These are phyloP conservation scores for Collichthys lucidus DNA, from an alignment of 2,113 vertebrate genomes.

Conservation along the genomic window DNA sequence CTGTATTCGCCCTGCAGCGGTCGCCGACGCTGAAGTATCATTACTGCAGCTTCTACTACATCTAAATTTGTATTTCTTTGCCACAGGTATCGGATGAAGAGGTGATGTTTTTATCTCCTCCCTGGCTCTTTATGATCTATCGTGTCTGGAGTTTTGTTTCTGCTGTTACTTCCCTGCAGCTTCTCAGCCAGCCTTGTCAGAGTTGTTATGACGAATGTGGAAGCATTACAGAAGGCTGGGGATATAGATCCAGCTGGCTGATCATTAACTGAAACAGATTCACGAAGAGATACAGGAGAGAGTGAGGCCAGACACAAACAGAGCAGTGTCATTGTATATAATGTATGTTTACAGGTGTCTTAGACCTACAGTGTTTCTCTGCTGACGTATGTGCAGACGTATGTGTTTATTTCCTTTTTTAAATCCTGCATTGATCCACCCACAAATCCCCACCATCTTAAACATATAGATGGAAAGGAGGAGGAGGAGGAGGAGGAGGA, in stretches of 20 bases:
- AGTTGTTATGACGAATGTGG: constrained; percentile 48
- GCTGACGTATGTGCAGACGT: constrained; percentile 2
- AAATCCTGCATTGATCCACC: constrained; percentile 43
- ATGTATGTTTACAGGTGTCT: background rate
- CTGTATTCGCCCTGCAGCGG: constrained; percentile 14
- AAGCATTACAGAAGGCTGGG: constrained; percentile 24
- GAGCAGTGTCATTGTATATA: background rate
- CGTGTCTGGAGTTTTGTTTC: constrained; percentile 48
- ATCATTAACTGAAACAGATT: constrained; percentile 48
- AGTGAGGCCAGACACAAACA: background rate
- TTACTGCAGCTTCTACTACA: background rate
- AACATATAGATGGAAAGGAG: constrained; percentile 40
- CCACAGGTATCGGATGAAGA: constrained; percentile 27
- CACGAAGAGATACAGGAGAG: constrained; percentile 14
- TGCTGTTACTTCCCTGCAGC: constrained; percentile 37
- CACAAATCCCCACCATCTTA: constrained; percentile 51
- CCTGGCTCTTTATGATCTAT: constrained; percentile 50
- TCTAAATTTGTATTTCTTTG: constrained; percentile 8
- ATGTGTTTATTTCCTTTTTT: constrained; percentile 32
- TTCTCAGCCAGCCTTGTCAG: constrained; percentile 15
- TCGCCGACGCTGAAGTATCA: background rate
- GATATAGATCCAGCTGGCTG: constrained; percentile 31
- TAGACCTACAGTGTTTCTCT: constrained; percentile 8
- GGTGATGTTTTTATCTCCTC: constrained; percentile 32
- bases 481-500: background rate